Conservation (phyloP, 2,797 vertebrate species). For the Dendrocincla fuliginosa region DNA sequence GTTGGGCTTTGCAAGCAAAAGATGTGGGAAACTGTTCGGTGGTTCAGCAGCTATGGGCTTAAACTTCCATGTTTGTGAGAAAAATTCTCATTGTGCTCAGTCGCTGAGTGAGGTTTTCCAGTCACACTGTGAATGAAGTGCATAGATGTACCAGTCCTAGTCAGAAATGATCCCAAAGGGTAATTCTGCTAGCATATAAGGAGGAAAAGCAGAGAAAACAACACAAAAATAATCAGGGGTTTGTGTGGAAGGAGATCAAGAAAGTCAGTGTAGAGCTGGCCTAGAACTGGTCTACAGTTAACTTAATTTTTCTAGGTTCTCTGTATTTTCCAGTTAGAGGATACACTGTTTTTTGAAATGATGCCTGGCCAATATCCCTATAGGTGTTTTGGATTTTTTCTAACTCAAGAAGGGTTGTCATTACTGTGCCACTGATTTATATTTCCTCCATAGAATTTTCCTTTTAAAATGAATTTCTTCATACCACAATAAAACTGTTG, state of each 20-base stretch:
- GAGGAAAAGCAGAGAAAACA: background rate
- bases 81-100: background rate
- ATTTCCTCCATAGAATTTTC: background rate
- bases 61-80: background rate
- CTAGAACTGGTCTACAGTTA: background rate
- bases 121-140: background rate
- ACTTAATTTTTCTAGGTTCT: background rate
- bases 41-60: background rate
- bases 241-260: background rate
- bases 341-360: background rate
- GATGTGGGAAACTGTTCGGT: background rate
- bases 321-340: background rate
- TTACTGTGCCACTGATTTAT: background rate
- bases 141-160: fast-evolving
- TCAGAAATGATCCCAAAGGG: background rate
- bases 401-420: background rate
- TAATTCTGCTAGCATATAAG: background rate
- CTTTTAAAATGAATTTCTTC: background rate
- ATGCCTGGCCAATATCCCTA: background rate
- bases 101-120: background rate
- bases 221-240: background rate
- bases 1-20: background rate
- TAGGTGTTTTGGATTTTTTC: background rate
- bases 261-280: background rate
- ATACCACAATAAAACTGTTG: background rate